Conservation (phyloP, 2,888 invertebrate genomes). For the Oscheius sp. region DNA sequence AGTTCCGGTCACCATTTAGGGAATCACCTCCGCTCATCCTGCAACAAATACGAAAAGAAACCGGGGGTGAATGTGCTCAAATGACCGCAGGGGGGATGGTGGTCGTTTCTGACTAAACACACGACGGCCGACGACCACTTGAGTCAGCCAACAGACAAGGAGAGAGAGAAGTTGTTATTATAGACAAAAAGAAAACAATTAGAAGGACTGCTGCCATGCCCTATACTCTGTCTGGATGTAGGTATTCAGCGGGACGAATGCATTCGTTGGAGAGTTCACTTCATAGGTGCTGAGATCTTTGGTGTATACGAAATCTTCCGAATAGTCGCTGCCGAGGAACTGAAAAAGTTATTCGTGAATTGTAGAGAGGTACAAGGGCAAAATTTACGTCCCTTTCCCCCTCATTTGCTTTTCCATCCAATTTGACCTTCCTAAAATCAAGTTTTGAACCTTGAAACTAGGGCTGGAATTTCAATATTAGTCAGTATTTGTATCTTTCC, state of each 20-base stretch:
- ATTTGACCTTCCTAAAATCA: background rate
- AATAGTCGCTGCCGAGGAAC: slow-evolving; percentile 27
- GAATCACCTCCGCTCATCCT: too few species aligned
- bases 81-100: slow-evolving; percentile 22
- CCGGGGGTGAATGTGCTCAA: slow-evolving; percentile 18
- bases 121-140: slow-evolving; percentile 1
- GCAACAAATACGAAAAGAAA: background rate
- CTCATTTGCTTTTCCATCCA: too few species aligned
- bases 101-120: slow-evolving; percentile 29
- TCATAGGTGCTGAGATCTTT: slow-evolving; percentile 22
- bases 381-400: too few species aligned
- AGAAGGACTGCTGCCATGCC: background rate
- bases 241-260: background rate
- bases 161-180: slow-evolving; percentile 6
- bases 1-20: too few species aligned
- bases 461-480: too few species aligned
- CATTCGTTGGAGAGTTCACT: background rate
- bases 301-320: slow-evolving; percentile 8
- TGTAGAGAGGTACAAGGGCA: background rate
- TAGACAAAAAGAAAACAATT: background rate
- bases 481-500: too few species aligned
- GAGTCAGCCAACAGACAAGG: background rate
- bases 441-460: too few species aligned
- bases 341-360: slow-evolving; percentile 9
- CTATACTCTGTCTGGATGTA: slow-evolving; percentile 27